Base-by-base conservation (phyloP, 2,113 vertebrate species). In the Sardina pilchardus region DNA sequence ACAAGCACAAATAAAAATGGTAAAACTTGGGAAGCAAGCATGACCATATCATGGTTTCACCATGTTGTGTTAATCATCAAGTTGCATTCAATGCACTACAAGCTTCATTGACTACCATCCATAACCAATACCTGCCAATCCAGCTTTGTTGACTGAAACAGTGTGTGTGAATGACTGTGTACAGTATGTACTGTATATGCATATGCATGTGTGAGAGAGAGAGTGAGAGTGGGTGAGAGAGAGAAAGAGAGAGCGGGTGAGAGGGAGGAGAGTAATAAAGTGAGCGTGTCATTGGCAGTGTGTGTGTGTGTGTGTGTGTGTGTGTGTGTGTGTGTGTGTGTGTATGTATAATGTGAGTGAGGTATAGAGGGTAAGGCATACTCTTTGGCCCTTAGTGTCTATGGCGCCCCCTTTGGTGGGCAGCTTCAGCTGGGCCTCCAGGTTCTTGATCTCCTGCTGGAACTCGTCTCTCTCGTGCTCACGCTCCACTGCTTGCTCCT, bases 391-490 rank as follows among this genome's bases (percentile, higher is more conserved):
- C 16, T 86, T 92, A 63, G 88, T 82, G 36, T 96, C 94, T 43
- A 90, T 94, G 0, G 81, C 86, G 39, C 84, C n/a, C 0, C 43
- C 90, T 90, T 95, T 94, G 88, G 88, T 1, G 1, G 92, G 88
- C 82, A 94, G 93, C 87, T 92, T 96, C 53, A 99, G 94, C 86
- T 95, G 96, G n/a, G 91, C 93, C 93, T 99, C 98, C 81, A 99
- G 90, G 71, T 96, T 96, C 85, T 91, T 90, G 88, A 99, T 99
- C 92, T 99, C 98, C 90, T 97, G 97, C 92, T 99, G 98, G 90
- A 99, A 99, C 90, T 99, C 98, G 86, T 99, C 98, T 0, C 98
- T 94, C 67, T 99, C 98, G 0, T 98, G 97, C 88, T 99, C 98
- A 10, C 98, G 92, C 91, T 99, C 98, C 1, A 96, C 91, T 0